These are phyloP conservation scores for Diadumene lineata DNA, from an alignment of 92 coral and sea anemone species.

Conservation along the genomic window DNA sequence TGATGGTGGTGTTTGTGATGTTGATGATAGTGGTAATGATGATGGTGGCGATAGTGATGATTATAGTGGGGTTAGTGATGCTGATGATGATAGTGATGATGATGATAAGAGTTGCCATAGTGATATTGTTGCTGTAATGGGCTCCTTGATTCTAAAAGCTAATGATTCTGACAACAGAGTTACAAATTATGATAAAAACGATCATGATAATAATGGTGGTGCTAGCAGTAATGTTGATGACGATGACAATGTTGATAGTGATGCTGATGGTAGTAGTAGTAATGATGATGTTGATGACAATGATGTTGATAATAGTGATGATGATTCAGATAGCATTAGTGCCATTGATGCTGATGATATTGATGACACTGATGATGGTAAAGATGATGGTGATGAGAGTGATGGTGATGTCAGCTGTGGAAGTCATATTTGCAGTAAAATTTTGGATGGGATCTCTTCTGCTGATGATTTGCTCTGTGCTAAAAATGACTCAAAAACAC, in stretches of 20 bases:
- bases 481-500: too few relatives aligned
- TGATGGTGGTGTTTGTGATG: background rate
- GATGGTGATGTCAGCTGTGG: background rate
- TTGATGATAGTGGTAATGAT: background rate
- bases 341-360: background rate
- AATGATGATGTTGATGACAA: conserved; percentile 6
- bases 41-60: background rate
- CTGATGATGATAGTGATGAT: background rate
- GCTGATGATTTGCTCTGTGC: too few relatives aligned
- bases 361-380: conserved; percentile 5
- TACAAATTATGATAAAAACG: background rate
- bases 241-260: background rate
- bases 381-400: background rate
- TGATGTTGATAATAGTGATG: background rate
- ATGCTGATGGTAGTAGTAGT: background rate
- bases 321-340: background rate
- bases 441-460: too few relatives aligned
- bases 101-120: too few relatives aligned
- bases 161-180: too few relatives aligned
- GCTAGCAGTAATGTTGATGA: background rate
- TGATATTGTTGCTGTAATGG: too few relatives aligned
- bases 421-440: background rate
- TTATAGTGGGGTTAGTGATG: background rate
- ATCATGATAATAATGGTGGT: background rate
- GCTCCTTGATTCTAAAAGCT: too few relatives aligned